Conservation (phyloP, 2,797 vertebrate species). For the Hippocampus kuda region DNA sequence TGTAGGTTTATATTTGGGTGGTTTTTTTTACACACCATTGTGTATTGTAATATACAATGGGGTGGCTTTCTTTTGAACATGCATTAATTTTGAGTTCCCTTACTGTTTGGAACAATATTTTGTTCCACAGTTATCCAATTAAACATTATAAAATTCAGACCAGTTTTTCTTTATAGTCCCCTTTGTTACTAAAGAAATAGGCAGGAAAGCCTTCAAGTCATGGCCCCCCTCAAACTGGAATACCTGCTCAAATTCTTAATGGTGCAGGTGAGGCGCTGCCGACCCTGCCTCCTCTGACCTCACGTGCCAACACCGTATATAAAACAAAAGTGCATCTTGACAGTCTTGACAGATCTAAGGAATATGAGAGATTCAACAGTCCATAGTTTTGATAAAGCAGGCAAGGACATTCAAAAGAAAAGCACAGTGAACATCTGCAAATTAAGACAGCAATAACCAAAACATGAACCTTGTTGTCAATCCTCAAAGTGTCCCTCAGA, state of each 20-base stretch:
- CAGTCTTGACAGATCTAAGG: conserved; percentile 50
- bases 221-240: too few species aligned
- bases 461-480: conserved; percentile 50
- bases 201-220: too few species aligned
- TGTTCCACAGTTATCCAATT: too few species aligned
- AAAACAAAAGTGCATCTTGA: conserved; percentile 53
- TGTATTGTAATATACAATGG: too few species aligned
- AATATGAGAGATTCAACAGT: conserved; percentile 5
- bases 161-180: too few species aligned
- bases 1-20: too few species aligned
- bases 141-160: too few species aligned
- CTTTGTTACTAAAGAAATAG: too few species aligned
- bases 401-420: conserved; percentile 39
- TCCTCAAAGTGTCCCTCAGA: conserved; percentile 16
- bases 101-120: too few species aligned
- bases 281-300: background rate
- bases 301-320: conserved; percentile 29
- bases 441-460: conserved; percentile 55
- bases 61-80: too few species aligned
- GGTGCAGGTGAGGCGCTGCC: background rate
- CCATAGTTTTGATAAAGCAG: fast-evolving
- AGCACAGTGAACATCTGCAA: conserved; percentile 46
- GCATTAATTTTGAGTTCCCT: too few species aligned
- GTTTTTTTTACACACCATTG: too few species aligned
- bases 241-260: background rate